Evolutionary conservation across 92 coral and sea anemone species (phyloP), one percentile per base, ranked within the genome.

Genomic region (Heteractis magnifica): DNA sequence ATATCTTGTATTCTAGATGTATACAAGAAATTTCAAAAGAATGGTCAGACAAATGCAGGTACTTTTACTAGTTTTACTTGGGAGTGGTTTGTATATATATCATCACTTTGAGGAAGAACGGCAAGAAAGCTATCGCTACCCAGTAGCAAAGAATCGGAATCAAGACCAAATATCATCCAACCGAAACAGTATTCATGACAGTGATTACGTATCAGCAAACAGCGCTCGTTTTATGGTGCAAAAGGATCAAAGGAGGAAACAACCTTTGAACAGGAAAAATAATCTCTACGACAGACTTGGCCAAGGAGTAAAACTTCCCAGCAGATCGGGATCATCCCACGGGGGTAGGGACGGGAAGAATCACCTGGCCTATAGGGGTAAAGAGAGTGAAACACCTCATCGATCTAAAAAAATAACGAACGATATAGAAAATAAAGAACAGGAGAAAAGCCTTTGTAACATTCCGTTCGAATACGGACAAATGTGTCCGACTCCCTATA

Each of bases 401-500:
- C 18, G 16, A 4, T 16, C 44, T 8, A 49, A 44, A 11, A 49
- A 49, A 51, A 4, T 60, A 13, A 19, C 19, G 48, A 23, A 23
- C 49, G 14, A 14, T 7, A 52, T 75, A 3, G 78, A 75, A 52
- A 75, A 75, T 21, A 49, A 75, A n/a, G 15, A 49, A 19, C 26
- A 71, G 34, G 49, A 65, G 13, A 80, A 58, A 49, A 53, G 50
- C 23, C 14, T 78, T 11, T 85, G 88, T 19, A 53, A 72, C 20
- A 9, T 72, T 56, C 23, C 51, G 5, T 86, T 86, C 59, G 51
- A 50, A 12, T 56, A 84, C 56, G 94, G 94, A 4, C 72, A 85
- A 79, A 91, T 91, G 94, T 91, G 94, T 70, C 94, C 94, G 4
- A 19, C 21, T 21, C 20, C 71, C 1, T 91, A 91, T 79, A 86